These are phyloP conservation scores for Taphrorychus bicolor DNA, from an alignment of 2,888 invertebrate genomes.

Conservation along the genomic window DNA sequence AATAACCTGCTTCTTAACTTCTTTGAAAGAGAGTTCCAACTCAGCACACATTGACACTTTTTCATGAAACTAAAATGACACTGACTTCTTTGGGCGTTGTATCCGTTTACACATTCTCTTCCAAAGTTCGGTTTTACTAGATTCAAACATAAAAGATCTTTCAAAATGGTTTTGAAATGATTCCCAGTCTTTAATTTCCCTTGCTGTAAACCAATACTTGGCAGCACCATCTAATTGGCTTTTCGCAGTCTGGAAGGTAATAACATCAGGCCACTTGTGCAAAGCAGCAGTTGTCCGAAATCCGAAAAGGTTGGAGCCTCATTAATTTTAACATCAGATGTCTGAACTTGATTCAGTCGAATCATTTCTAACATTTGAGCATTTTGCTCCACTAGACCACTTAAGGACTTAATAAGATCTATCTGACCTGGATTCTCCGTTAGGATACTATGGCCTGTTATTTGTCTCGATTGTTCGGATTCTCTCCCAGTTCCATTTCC, in stretches of 20 bases:
- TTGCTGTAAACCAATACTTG: neutral
- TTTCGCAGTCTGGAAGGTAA: neutral
- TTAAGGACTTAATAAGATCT: neutral
- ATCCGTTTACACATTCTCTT: neutral
- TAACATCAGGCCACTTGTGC: neutral
- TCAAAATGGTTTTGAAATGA: neutral
- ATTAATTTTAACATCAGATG: neutral
- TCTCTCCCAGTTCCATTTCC: too few relatives aligned
- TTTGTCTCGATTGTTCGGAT: too few relatives aligned
- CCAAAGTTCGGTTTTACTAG: neutral
- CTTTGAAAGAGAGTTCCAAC: neutral
- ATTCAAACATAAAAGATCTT: neutral
- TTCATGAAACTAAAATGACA: neutral
- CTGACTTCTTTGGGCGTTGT: neutral
- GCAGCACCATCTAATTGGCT: neutral
- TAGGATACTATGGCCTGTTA: too few relatives aligned
- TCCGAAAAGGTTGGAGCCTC: neutral
- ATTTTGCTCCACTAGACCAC: neutral
- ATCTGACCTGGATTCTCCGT: too few relatives aligned
- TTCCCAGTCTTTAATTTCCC: neutral
- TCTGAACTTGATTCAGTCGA: neutral
- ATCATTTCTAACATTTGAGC: neutral
- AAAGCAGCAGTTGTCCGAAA: neutral
- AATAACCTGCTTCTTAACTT: neutral
- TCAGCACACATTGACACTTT: neutral